A percentile compares a stretch with the other conserved stretches of the same genome.
phyloP scores from a whole-genome alignment of 2,797 vertebrate species.

The Dendrocincla tyrannina region DNA sequence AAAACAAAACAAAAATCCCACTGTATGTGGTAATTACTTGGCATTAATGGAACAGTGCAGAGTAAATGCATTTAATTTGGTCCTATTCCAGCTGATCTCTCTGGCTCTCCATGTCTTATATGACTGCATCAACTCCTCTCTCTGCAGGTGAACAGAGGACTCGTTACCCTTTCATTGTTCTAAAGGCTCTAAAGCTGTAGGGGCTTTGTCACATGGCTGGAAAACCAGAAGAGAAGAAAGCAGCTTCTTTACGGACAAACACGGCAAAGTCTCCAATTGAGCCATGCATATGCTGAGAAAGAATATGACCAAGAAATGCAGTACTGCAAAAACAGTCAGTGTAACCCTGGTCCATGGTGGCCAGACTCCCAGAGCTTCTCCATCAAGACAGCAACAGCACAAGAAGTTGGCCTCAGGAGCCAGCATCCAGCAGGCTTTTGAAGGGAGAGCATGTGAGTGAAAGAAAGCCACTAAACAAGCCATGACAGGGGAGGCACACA shows the following conservation, averaged over 20 bases:
- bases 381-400: neutral
- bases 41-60: slow-evolving; percentile 64
- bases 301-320: neutral
- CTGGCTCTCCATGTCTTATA: slow-evolving; percentile 39
- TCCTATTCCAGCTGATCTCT: slow-evolving; percentile 60
- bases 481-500: neutral
- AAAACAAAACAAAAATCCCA: slow-evolving; percentile 58
- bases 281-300: neutral
- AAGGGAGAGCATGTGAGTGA: neutral
- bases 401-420: neutral
- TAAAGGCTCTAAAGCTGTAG: slow-evolving; percentile 48
- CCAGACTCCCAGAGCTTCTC: neutral
- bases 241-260: slow-evolving; percentile 20
- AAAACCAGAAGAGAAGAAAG: slow-evolving; percentile 37
- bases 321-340: neutral
- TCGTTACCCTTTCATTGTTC: slow-evolving; percentile 54
- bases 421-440: neutral
- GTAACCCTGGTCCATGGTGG: neutral
- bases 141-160: slow-evolving; percentile 62
- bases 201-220: slow-evolving; percentile 16
- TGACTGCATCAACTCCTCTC: slow-evolving; percentile 1
- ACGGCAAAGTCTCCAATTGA: neutral
- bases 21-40: slow-evolving; percentile 66
- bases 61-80: slow-evolving; percentile 68
- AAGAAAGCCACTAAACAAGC: neutral